Conservation (phyloP, 2,797 vertebrate species). For the Rallus crepitans region DNA sequence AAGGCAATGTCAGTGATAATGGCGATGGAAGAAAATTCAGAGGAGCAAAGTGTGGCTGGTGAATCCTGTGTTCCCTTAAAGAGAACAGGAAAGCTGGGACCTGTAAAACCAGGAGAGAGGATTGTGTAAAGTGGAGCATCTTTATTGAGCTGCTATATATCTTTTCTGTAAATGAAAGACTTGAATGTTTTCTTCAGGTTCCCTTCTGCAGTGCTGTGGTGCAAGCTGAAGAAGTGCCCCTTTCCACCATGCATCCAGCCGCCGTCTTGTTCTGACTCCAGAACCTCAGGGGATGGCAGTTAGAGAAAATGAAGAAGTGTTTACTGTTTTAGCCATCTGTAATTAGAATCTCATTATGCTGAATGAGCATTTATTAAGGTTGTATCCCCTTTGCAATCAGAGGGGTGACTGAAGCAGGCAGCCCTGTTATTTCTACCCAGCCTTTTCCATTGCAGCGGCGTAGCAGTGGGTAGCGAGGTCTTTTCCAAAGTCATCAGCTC, state of each 20-base stretch:
- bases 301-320: constrained; percentile 9
- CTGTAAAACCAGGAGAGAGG: background rate
- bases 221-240: background rate
- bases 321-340: constrained; percentile 6
- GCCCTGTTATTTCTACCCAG: background rate
- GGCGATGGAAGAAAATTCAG: background rate
- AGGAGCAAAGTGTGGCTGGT: background rate
- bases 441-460: background rate
- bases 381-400: background rate
- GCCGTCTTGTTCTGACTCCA: background rate
- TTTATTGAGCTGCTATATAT: background rate
- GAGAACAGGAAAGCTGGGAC: background rate
- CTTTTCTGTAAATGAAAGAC: background rate
- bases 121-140: background rate
- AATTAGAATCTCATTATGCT: constrained; percentile 23
- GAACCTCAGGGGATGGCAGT: background rate
- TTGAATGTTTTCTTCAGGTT: background rate
- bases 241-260: background rate
- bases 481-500: rapidly evolving
- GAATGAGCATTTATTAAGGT: constrained; percentile 27
- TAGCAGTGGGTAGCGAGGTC: background rate
- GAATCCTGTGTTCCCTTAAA: background rate
- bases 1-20: background rate
- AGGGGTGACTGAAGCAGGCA: background rate
- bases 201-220: background rate